Evolutionary conservation across 1,140 invertebrate genomes (phyloP).

Genomic region (Atta colombica): DNA sequence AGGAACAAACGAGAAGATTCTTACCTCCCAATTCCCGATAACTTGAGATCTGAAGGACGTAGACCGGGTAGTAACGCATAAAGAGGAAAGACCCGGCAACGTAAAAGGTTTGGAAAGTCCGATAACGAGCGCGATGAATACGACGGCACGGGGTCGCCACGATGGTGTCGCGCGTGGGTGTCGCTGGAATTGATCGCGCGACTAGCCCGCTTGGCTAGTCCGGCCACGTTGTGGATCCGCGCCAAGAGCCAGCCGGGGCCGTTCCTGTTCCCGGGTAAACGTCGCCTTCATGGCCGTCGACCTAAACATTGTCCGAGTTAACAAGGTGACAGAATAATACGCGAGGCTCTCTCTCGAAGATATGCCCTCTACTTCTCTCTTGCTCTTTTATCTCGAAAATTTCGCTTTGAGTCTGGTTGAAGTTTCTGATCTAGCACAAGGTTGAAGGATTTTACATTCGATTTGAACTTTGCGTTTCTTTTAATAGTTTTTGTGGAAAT

Average conservation of each 20-base stretch:
- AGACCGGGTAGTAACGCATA: background rate
- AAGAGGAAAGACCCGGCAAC: slow-evolving; percentile 29
- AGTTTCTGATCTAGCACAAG: background rate
- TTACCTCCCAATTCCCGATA: slow-evolving; percentile 55
- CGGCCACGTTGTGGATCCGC: slow-evolving; percentile 64
- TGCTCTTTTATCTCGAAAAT: slow-evolving; percentile 32
- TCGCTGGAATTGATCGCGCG: slow-evolving; percentile 68
- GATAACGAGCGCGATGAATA: slow-evolving; percentile 51
- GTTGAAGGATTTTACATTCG: background rate
- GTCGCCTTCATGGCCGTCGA: slow-evolving; percentile 53
- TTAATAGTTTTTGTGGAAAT: background rate
- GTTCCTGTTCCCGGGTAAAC: slow-evolving; percentile 52
- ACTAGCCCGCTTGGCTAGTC: slow-evolving; percentile 74
- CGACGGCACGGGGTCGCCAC: background rate
- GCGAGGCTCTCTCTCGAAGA: slow-evolving; percentile 14
- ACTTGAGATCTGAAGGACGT: slow-evolving; percentile 62
- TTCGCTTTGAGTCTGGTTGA: background rate
- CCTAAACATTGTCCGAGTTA: slow-evolving; percentile 52
- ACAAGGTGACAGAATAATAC: slow-evolving; percentile 47
- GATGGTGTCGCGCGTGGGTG: slow-evolving; percentile 61
- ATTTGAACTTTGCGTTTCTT: background rate
- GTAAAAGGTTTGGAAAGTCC: slow-evolving; percentile 54
- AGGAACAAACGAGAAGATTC: background rate
- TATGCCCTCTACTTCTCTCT: background rate
- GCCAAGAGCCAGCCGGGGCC: slow-evolving; percentile 62